Evolutionary conservation across 2,797 vertebrate species (phyloP).

Genomic region (Atherinosoma microstoma): DNA sequence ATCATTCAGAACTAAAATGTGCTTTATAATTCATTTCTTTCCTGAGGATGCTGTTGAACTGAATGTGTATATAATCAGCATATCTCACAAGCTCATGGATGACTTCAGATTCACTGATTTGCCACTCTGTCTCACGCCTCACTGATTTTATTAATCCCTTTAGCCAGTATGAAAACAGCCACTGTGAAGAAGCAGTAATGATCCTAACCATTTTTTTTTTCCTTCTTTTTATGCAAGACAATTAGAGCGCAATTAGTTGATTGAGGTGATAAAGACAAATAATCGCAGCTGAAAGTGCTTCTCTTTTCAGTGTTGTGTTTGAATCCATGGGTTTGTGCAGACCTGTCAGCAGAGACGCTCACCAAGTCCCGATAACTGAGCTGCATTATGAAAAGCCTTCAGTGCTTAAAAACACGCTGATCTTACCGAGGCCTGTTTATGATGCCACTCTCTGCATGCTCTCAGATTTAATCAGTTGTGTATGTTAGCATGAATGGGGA

Average conservation of each 20-base stretch:
- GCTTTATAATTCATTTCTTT: constrained; percentile 69
- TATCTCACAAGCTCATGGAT: constrained; percentile 63
- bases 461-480: constrained; percentile 61
- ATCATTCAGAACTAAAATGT: constrained; percentile 82
- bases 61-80: constrained; percentile 58
- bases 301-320: constrained; percentile 71
- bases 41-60: constrained; percentile 61
- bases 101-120: constrained; percentile 71
- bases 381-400: constrained; percentile 57
- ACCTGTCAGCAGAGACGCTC: constrained; percentile 71
- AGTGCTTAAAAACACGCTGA: constrained; percentile 39
- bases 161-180: constrained; percentile 76
- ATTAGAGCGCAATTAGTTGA: constrained; percentile 78
- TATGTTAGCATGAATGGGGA: constrained; percentile 88
- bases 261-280: constrained; percentile 76
- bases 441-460: constrained; percentile 57
- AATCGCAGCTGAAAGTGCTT: constrained; percentile 67
- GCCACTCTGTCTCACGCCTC: constrained; percentile 70
- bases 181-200: constrained; percentile 75
- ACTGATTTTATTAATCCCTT: constrained; percentile 74
- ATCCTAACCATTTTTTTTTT: constrained; percentile 66
- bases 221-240: constrained; percentile 64
- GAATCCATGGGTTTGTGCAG: constrained; percentile 65
- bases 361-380: constrained; percentile 68
- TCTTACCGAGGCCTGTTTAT: constrained; percentile 49